These are phyloP conservation scores for Equus quagga DNA, from an alignment of 2,113 vertebrate species.

Conservation along the genomic window DNA sequence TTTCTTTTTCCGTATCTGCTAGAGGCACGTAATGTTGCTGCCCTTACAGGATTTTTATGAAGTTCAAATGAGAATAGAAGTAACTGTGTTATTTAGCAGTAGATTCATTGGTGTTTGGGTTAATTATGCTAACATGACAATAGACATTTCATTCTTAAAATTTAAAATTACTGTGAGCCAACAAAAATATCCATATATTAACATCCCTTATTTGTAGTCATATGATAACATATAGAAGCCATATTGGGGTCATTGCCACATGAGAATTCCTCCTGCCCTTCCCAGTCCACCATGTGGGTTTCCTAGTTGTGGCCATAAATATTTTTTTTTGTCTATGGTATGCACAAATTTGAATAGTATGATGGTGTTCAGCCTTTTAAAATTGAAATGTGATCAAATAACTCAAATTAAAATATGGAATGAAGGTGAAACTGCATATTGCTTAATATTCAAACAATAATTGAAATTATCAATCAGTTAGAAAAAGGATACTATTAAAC, in stretches of 20 bases:
- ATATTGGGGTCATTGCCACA: neutral
- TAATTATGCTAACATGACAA: neutral
- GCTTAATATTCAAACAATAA: neutral
- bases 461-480: neutral
- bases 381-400: slow-evolving; percentile 6
- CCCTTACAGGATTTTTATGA: slow-evolving; percentile 35
- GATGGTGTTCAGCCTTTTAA: neutral
- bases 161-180: neutral
- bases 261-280: neutral
- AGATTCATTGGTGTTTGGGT: neutral
- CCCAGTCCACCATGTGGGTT: neutral
- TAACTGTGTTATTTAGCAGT: neutral
- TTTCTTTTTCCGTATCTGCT: slow-evolving; percentile 2
- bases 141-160: slow-evolving; percentile 6
- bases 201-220: neutral
- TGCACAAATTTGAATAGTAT: neutral
- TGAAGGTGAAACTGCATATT: neutral
- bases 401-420: neutral
- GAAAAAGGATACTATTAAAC: neutral
- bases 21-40: neutral
- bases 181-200: neutral
- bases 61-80: neutral
- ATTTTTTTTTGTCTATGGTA: neutral
- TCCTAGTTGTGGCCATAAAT: neutral
- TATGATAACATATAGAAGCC: neutral